phyloP scores from a whole-genome alignment of 2,888 invertebrate species.

The Chrysolina haemoptera region DNA sequence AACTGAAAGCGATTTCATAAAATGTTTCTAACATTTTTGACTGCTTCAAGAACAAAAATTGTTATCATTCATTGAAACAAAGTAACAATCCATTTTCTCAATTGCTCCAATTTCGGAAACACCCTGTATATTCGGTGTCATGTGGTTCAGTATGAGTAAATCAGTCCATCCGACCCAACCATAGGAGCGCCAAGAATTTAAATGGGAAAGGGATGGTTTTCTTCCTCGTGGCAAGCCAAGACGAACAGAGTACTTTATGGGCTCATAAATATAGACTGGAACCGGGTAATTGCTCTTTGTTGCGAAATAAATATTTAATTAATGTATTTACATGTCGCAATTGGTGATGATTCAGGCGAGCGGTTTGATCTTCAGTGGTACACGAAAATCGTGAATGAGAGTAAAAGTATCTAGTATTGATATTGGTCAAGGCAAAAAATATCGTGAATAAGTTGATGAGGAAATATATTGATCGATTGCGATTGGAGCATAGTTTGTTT shows the following conservation, averaged over 20 bases:
- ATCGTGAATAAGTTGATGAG: slow-evolving; percentile 28
- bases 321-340: slow-evolving; percentile 40
- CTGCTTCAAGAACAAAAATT: too few species aligned
- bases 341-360: slow-evolving; percentile 37
- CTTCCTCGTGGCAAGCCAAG: slow-evolving; percentile 9
- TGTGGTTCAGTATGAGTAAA: too few species aligned
- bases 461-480: slow-evolving; percentile 28
- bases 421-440: slow-evolving; percentile 50
- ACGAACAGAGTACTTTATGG: slow-evolving; percentile 17
- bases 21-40: too few species aligned
- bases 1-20: too few species aligned
- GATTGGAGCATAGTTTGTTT: not conserved
- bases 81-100: too few species aligned
- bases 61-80: too few species aligned
- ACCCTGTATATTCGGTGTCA: too few species aligned
- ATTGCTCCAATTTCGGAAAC: too few species aligned
- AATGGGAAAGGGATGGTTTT: slow-evolving; percentile 15
- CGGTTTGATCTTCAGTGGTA: slow-evolving; percentile 31
- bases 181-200: slow-evolving; percentile 16
- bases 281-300: slow-evolving; percentile 36
- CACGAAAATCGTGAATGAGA: slow-evolving; percentile 53
- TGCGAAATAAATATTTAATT: slow-evolving; percentile 41
- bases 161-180: too few species aligned
- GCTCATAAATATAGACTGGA: slow-evolving; percentile 37
- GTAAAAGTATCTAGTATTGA: slow-evolving; percentile 50